Percentiles rank a stretch among this genome's conserved stretches.
phyloP scores from a whole-genome alignment of 2,113 vertebrate genomes.

The Oreotrochilus melanogaster region DNA sequence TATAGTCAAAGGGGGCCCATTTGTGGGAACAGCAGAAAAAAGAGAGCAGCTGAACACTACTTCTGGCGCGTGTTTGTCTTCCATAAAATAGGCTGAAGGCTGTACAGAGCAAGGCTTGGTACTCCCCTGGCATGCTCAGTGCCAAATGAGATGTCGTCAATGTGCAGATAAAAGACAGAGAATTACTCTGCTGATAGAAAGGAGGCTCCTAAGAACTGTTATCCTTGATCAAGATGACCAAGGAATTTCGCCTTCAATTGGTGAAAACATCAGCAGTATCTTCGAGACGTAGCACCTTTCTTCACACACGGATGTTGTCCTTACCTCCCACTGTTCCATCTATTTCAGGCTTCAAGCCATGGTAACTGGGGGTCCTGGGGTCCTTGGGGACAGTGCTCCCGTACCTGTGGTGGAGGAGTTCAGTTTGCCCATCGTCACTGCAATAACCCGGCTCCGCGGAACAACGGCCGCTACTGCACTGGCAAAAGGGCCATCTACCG shows the following conservation, averaged over 20 bases:
- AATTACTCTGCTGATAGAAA: not conserved
- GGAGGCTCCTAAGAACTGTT: not conserved
- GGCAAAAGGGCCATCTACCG: slow-evolving; percentile 94
- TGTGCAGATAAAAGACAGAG: not conserved
- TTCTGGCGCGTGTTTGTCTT: not conserved
- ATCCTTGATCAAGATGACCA: not conserved
- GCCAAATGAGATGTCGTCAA: not conserved
- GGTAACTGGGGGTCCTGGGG: slow-evolving; percentile 99
- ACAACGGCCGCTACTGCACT: slow-evolving; percentile 93
- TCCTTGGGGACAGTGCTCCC: slow-evolving; percentile 92
- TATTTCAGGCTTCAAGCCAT: slow-evolving; percentile 90
- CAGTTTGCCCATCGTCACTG: slow-evolving; percentile 95
- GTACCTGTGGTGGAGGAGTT: slow-evolving; percentile 91
- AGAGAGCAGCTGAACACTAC: not conserved
- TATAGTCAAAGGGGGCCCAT: not conserved
- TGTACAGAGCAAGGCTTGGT: not conserved
- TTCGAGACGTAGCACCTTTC: not conserved
- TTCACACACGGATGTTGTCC: not conserved
- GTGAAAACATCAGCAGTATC: not conserved
- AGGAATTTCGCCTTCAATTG: not conserved
- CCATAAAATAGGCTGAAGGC: not conserved
- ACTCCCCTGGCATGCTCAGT: not conserved
- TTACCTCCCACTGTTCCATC: not conserved
- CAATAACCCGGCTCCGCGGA: slow-evolving; percentile 95
- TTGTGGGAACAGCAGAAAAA: not conserved